These are phyloP conservation scores for Trypoxylus dichotomus DNA, from an alignment of 1,140 invertebrate genomes.

Conservation along the genomic window DNA sequence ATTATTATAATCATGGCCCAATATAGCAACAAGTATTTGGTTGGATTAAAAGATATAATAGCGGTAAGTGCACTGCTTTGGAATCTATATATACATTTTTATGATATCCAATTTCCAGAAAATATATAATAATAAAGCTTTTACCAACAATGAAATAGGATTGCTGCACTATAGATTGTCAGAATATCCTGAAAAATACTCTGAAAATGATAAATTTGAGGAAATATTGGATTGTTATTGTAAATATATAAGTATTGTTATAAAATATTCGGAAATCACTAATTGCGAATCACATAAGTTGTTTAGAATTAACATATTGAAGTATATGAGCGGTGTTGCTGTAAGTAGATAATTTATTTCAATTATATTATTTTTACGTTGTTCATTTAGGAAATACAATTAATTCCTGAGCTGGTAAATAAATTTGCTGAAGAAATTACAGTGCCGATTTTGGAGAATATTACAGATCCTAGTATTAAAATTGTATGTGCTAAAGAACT, in stretches of 20 bases:
- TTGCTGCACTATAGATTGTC: not conserved
- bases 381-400: not conserved
- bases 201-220: not conserved
- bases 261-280: not conserved
- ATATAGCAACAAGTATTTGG: not conserved
- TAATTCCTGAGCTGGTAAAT: not conserved
- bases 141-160: not conserved
- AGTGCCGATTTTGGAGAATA: not conserved
- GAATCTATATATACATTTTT: not conserved
- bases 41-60: not conserved
- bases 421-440: not conserved
- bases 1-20: not conserved
- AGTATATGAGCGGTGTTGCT: not conserved
- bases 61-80: not conserved
- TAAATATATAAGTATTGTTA: not conserved
- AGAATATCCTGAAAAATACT: not conserved
- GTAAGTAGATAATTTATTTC: not conserved
- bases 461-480: slow-evolving; percentile 21
- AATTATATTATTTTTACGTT: not conserved
- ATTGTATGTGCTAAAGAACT: not conserved
- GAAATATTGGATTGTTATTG: not conserved
- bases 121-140: not conserved
- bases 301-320: not conserved
- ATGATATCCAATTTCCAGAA: not conserved
- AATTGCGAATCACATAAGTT: not conserved